Conservation (phyloP, 2,888 invertebrate species). For the Zele albiditarsus region DNA sequence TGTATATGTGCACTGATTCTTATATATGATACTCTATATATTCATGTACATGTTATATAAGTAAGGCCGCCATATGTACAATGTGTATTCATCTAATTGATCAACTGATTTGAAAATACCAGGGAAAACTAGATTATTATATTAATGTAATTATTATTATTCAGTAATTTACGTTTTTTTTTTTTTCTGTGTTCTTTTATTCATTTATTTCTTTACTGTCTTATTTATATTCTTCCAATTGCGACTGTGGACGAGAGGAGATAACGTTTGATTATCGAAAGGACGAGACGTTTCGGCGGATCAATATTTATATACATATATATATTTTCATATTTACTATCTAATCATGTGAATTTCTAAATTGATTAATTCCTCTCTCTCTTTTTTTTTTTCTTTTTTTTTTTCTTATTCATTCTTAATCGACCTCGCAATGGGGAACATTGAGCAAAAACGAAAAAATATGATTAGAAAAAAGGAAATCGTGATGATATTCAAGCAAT, state of each 20-base stretch:
- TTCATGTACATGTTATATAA: constrained; percentile 23
- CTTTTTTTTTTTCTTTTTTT: neutral
- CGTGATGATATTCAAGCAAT: neutral
- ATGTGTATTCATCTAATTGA: constrained; percentile 28
- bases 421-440: neutral
- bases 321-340: constrained; percentile 9
- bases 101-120: neutral
- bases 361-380: neutral
- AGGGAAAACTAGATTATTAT: neutral
- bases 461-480: neutral
- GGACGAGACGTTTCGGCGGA: constrained; percentile 41
- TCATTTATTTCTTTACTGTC: neutral
- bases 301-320: neutral
- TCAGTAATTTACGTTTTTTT: constrained; percentile 4
- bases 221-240: neutral
- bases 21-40: constrained; percentile 10
- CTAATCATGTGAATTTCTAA: neutral
- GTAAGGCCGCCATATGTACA: constrained; percentile 51
- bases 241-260: constrained; percentile 41
- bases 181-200: constrained; percentile 28
- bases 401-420: neutral
- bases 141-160: neutral
- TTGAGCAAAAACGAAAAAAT: neutral
- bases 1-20: constrained; percentile 9
- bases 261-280: constrained; percentile 44